A percentile compares a stretch with the other conserved stretches of the same genome.
Conservation (phyloP, 2,797 vertebrate species). For the Tympanoctomys barrerae region DNA sequence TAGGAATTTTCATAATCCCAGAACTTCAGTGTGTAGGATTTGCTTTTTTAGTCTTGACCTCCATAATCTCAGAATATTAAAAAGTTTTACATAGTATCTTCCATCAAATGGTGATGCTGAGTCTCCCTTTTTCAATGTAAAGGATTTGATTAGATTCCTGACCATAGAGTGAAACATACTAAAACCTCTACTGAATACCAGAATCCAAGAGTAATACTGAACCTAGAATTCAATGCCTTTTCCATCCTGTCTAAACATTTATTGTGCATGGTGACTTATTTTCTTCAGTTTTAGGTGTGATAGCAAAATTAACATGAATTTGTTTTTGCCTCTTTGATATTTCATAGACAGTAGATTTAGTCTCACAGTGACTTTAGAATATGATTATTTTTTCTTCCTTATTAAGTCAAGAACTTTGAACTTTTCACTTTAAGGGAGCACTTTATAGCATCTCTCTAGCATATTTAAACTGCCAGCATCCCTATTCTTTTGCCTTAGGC, state of each 20-base stretch:
- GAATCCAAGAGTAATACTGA: neutral
- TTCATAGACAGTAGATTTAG: neutral
- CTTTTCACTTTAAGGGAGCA: neutral
- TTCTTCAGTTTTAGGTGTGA: neutral
- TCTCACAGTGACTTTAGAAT: neutral
- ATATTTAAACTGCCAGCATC: neutral
- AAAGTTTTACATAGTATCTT: neutral
- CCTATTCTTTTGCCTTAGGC: neutral
- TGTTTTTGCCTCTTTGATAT: neutral
- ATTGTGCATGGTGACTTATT: neutral
- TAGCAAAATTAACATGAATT: neutral
- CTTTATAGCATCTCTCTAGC: neutral
- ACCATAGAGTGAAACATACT: too few species aligned
- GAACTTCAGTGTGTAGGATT: neutral
- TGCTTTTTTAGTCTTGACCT: constrained; percentile 23
- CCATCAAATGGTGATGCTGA: neutral
- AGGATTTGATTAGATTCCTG: neutral
- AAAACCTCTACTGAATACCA: neutral
- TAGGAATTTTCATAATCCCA: neutral
- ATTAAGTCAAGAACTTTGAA: neutral
- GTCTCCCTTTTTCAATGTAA: neutral
- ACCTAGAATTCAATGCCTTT: neutral
- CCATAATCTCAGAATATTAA: constrained; percentile 31
- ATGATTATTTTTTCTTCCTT: neutral
- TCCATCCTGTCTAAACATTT: neutral